A percentile compares a stretch with the other conserved stretches of the same genome.
phyloP scores from a whole-genome alignment of 1,140 invertebrate species.

The Drepana arcuata region DNA sequence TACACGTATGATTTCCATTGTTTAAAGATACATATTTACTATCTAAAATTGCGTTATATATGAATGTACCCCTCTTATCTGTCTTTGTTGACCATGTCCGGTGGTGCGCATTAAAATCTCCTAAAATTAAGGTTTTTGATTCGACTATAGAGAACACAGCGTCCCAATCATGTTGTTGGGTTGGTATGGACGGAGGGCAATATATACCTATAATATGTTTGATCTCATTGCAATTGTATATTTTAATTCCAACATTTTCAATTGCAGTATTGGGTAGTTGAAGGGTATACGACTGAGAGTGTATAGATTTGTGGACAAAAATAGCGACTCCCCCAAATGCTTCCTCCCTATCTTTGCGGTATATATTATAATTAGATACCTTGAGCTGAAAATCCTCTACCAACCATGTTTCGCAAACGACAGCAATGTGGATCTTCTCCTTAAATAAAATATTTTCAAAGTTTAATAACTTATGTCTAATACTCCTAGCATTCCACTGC shows the following conservation, averaged over 20 bases:
- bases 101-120: slow-evolving; percentile 17
- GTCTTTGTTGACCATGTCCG: slow-evolving; percentile 14
- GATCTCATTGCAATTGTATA: slow-evolving; percentile 6
- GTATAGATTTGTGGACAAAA: slow-evolving; percentile 7
- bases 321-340: slow-evolving; percentile 21
- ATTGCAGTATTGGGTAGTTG: slow-evolving; percentile 1
- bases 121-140: slow-evolving; percentile 7
- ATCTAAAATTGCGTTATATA: slow-evolving; percentile 11
- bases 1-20: slow-evolving; percentile 8
- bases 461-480: slow-evolving; percentile 10
- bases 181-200: slow-evolving; percentile 4
- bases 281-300: not conserved
- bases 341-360: slow-evolving; percentile 17
- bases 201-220: slow-evolving; percentile 11
- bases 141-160: slow-evolving; percentile 2
- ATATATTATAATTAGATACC: slow-evolving; percentile 14
- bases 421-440: slow-evolving; percentile 16
- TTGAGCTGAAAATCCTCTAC: slow-evolving; percentile 6
- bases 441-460: slow-evolving; percentile 11
- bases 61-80: slow-evolving; percentile 10
- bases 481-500: slow-evolving; percentile 19
- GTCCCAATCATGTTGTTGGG: slow-evolving; percentile 10
- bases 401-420: slow-evolving; percentile 16
- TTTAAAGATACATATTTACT: slow-evolving; percentile 10
- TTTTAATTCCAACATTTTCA: slow-evolving; percentile 1